Base-by-base conservation (phyloP, 2,797 vertebrate species). In the Agapornis canus region DNA sequence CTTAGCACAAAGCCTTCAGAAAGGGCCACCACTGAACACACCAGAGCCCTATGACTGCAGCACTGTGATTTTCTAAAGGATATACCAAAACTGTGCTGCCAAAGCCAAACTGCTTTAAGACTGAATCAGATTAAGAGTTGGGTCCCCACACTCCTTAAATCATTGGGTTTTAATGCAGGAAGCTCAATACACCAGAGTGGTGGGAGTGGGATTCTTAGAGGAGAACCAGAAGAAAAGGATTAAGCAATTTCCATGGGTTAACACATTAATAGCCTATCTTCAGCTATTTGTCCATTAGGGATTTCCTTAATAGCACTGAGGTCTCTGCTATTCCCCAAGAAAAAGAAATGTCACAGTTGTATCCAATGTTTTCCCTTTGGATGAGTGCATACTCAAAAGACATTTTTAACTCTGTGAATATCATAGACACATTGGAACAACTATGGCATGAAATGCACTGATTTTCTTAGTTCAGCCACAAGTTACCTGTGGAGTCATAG, bases 51-150 rank as follows among this genome's bases (percentile, higher is more conserved):
- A 26, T 32, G 26, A 11, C 23, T 76, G 7, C 11, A 11, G 7
- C 40, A 22, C 25, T 29, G 16, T 6, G 11, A 21, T 18, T 61
- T 52, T 37, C 60, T 12, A 10, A 51, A 69, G n/a, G 26, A 42
- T n/a, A 37, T 39, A 42, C 48, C 49, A 35, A n/a, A 81, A 37
- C 17, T 10, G 9, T 22, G 29, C 54, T 51, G 52, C n/a, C 45
- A 10, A 3, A 60, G 21, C 3, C 42, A 52, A 73, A 47, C 9
- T 69, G 54, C 45, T 42, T 8, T 7, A 42, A 23, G 23, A 40
- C 2, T 4, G 5, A n/a, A 68, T 20, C 13, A 32, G 4, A 39
- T 14, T 5, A 47, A 6, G 6, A 75, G 9, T n/a, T 32, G 2
- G 3, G 29, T 19, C n/a, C 26, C 59, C 27, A 11, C 14, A 5